Evolutionary conservation across 1,140 invertebrate genomes (phyloP).

Genomic region (Drosophila lowei): DNA sequence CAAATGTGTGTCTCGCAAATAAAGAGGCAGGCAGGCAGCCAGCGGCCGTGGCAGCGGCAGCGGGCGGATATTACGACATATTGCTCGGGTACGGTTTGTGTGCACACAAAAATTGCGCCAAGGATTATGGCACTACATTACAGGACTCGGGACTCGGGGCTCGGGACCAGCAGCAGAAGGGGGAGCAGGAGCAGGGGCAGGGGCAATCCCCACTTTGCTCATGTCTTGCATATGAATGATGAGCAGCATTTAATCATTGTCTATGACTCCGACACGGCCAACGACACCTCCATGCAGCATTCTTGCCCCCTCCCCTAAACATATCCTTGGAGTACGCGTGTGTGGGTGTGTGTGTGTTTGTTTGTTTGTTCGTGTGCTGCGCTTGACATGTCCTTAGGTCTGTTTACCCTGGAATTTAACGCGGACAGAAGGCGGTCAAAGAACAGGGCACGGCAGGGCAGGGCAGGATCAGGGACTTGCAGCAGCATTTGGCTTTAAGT

Average conservation of each 20-base stretch:
- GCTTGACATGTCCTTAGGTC: conserved; percentile 79
- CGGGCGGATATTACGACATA: conserved; percentile 77
- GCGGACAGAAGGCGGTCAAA: conserved; percentile 17
- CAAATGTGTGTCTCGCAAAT: conserved; percentile 28
- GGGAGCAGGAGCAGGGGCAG: background rate
- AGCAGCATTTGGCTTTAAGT: conserved; percentile 63
- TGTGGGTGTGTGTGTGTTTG: conserved; percentile 29
- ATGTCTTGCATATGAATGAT: conserved; percentile 76
- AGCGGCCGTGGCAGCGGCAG: conserved; percentile 51
- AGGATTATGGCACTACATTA: conserved; percentile 81
- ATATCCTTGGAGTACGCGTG: background rate
- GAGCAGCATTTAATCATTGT: conserved; percentile 80
- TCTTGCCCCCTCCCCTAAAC: background rate
- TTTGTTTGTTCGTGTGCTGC: conserved; percentile 65
- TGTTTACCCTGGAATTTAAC: conserved; percentile 76
- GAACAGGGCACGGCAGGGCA: background rate
- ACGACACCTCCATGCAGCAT: conserved; percentile 17
- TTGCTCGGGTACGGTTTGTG: conserved; percentile 56
- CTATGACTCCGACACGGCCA: conserved; percentile 74
- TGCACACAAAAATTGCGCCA: conserved; percentile 72
- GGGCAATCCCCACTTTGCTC: conserved; percentile 1
- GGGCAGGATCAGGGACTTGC: conserved; percentile 14
- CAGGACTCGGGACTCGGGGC: conserved; percentile 35
- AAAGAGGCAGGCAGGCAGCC: conserved; percentile 25
- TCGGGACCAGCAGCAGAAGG: no score